Evolutionary conservation across 2,797 vertebrate genomes (phyloP).

Genomic region (Anisognathus igniventris): DNA sequence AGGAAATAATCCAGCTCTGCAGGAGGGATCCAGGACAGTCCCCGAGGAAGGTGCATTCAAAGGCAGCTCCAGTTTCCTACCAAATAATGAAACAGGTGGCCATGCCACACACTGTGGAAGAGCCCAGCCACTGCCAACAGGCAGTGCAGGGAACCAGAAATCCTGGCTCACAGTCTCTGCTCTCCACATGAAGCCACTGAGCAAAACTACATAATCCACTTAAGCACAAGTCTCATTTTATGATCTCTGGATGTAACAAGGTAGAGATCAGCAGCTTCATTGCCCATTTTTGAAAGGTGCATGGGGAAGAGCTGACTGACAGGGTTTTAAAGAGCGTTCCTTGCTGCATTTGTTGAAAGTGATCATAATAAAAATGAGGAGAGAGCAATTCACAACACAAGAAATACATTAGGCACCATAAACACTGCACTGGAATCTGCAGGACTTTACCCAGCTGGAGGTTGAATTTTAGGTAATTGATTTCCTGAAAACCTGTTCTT

Average conservation of each 20-base stretch:
- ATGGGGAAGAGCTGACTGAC: background rate
- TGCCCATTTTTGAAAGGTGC: background rate
- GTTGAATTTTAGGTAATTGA: constrained; percentile 14
- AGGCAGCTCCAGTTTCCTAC: background rate
- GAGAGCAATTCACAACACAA: background rate
- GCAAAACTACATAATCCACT: constrained; percentile 29
- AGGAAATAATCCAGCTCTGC: background rate
- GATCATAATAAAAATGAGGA: background rate
- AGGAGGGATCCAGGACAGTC: background rate
- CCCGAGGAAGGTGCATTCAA: background rate
- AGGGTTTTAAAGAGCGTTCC: background rate
- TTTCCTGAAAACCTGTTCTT: constrained; percentile 17
- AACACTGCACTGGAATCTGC: background rate
- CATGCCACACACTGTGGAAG: background rate
- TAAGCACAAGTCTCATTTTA: background rate
- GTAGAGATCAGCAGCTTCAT: background rate
- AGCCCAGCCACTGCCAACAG: background rate
- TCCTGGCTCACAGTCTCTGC: background rate
- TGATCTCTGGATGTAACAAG: constrained; percentile 10
- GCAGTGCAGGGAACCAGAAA: constrained; percentile 4
- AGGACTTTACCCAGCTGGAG: background rate
- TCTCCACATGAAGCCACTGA: background rate
- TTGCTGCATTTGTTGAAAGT: background rate
- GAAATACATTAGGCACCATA: background rate
- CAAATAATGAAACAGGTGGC: background rate